phyloP scores from a whole-genome alignment of 2,888 invertebrate species.

The Palloptera scutellata region DNA sequence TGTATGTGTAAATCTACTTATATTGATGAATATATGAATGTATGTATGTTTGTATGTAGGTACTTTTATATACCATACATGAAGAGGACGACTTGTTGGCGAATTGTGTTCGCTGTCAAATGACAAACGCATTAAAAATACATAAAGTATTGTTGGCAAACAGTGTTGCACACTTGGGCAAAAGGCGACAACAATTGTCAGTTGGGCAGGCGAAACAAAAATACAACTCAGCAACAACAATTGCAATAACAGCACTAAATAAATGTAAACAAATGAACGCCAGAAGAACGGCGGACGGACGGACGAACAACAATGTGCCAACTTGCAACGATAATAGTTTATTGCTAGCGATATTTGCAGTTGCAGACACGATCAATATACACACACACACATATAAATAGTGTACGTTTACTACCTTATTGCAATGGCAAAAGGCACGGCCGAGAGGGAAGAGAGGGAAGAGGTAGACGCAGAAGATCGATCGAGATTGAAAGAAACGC shows the following conservation, averaged over 20 bases:
- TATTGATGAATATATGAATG: neutral
- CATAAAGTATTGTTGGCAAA: constrained; percentile 38
- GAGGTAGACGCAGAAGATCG: constrained; percentile 18
- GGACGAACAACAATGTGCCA: constrained; percentile 24
- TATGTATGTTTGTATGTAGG: neutral
- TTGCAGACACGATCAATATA: too few relatives aligned
- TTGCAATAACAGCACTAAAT: neutral
- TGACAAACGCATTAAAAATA: constrained; percentile 46
- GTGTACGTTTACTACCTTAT: neutral
- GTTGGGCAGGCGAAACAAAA: constrained; percentile 31
- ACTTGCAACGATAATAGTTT: constrained; percentile 28
- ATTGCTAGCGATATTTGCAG: constrained; percentile 18
- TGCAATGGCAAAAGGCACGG: neutral
- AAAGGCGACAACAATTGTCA: constrained; percentile 32
- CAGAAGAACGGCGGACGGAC: constrained; percentile 9
- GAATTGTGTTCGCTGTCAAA: constrained; percentile 47
- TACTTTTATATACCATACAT: too few relatives aligned
- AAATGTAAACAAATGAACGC: neutral
- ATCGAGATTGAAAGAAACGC: constrained; percentile 26
- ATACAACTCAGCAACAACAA: constrained; percentile 26
- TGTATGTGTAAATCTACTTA: neutral
- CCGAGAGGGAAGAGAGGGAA: constrained; percentile 12
- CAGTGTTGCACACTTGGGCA: constrained; percentile 16
- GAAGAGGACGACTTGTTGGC: constrained; percentile 27
- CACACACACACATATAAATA: too few relatives aligned